Base-by-base conservation (phyloP, 2,888 invertebrate species). In the Notodonta ziczac region DNA sequence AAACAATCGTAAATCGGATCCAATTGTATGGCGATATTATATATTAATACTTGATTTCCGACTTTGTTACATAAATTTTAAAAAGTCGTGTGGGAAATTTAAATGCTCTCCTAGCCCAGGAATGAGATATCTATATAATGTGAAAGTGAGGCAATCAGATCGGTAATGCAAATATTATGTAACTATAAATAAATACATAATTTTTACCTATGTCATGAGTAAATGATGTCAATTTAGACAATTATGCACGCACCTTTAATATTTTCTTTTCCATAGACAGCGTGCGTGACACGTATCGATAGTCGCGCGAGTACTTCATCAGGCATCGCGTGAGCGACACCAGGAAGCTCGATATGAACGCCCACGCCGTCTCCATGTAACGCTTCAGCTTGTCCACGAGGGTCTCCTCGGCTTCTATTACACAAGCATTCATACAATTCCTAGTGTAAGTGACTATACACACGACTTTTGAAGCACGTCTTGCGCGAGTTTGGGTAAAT, bases 241-340 rank as follows among this genome's bases (percentile, higher is more conserved):
- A 39, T 9, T 24, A 10, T 51, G 16, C 51, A 16, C 40, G 70
- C 88, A 97, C 98, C 95, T 98, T 99, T 2, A 99, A 90, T 61
- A 95, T 91, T 86, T 96, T 97, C 91, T 99, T 99, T 84, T 99
- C 99, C 65, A 96, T 95, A 0, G 97, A 96, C 60, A 99, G 94
- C 40, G 98, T 97, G 73, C 96, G 96, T 35, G 99, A 97, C 0
- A 99, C 98, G 85, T 98, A 98, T 81, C 99, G 95, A 90, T 99
- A 99, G 88, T 99, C 99, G 60, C 97, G 95, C 0, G 99, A 99
- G 78, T 97, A 96, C 76, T 95, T 95, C 93, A 99, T 98, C 62
- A 99, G 93, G 76, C 97, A 95, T 60, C 95, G 95, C 3, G 98
- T 98, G 58, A 97, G 82, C 32, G 98, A 97, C 59, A 98, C 96